These are phyloP conservation scores for Microchirus variegatus DNA, from an alignment of 2,797 vertebrate genomes.

Conservation along the genomic window DNA sequence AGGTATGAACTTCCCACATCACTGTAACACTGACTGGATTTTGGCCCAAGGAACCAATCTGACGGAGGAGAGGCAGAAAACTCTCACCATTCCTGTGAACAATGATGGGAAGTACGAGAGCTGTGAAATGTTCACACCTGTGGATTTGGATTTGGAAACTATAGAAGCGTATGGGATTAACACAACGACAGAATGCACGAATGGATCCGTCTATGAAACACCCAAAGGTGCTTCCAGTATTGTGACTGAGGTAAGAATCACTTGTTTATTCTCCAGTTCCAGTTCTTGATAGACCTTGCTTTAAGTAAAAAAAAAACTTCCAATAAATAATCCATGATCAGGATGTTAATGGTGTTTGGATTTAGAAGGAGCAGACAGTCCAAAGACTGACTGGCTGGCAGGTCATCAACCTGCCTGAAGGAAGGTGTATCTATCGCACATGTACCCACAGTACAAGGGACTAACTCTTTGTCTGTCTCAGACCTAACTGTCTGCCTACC, in stretches of 20 bases:
- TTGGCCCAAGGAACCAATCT: constrained; percentile 74
- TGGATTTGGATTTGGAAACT: constrained; percentile 69
- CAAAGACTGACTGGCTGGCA: too few relatives aligned
- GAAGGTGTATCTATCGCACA: too few relatives aligned
- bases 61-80: constrained; percentile 75
- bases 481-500: too few relatives aligned
- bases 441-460: too few relatives aligned
- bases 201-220: constrained; percentile 81
- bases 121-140: constrained; percentile 87
- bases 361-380: too few relatives aligned
- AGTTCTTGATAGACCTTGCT: too few relatives aligned
- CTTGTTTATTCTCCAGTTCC: too few relatives aligned
- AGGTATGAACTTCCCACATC: constrained; percentile 73
- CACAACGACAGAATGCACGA: constrained; percentile 73
- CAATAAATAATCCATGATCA: too few relatives aligned
- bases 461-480: too few relatives aligned
- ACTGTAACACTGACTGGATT: constrained; percentile 90
- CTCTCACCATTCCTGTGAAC: constrained; percentile 83
- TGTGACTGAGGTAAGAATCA: constrained; percentile 74
- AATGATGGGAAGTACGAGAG: constrained; percentile 73
- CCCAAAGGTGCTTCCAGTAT: constrained; percentile 63
- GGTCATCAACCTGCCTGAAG: too few relatives aligned
- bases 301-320: too few relatives aligned
- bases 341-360: too few relatives aligned
- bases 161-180: constrained; percentile 83